phyloP scores from a whole-genome alignment of 1,140 invertebrate species.

The Temnothorax nylanderi region DNA sequence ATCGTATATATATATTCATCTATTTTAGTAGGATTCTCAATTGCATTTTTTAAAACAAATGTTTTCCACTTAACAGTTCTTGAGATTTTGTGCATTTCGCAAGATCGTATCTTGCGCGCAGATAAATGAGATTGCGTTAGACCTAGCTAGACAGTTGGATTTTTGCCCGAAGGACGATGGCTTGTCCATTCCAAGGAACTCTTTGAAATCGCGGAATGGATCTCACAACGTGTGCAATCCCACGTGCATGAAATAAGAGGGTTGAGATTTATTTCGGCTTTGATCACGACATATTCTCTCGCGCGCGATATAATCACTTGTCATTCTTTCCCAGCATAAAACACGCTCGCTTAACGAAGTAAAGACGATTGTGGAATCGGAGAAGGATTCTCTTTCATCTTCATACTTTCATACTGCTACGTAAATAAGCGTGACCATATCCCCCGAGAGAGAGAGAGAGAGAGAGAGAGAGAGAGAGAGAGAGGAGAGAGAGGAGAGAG shows the following conservation, averaged over 20 bases:
- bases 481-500: not conserved
- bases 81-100: too few relatives aligned
- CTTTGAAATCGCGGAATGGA: not conserved
- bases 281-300: constrained; percentile 11
- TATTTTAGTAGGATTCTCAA: too few relatives aligned
- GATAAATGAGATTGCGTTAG: too few relatives aligned
- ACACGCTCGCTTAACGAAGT: constrained; percentile 33
- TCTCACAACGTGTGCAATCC: not conserved
- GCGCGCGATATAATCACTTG: constrained; percentile 17
- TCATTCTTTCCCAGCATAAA: constrained; percentile 22
- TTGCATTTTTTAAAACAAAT: too few relatives aligned
- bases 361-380: constrained; percentile 17
- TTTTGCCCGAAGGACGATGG: not conserved
- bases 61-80: too few relatives aligned
- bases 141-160: too few relatives aligned
- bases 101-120: not conserved
- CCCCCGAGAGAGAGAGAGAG: not conserved
- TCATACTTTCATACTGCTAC: not conserved
- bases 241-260: not conserved
- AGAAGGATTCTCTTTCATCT: constrained; percentile 45
- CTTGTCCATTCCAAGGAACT: not conserved
- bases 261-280: constrained; percentile 32
- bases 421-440: constrained; percentile 24
- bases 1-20: too few relatives aligned
- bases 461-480: not conserved